Evolutionary conservation across 2,888 invertebrate species (phyloP), one percentile per base, ranked within the genome.

Genomic region (Lepidochitona cinerea): DNA sequence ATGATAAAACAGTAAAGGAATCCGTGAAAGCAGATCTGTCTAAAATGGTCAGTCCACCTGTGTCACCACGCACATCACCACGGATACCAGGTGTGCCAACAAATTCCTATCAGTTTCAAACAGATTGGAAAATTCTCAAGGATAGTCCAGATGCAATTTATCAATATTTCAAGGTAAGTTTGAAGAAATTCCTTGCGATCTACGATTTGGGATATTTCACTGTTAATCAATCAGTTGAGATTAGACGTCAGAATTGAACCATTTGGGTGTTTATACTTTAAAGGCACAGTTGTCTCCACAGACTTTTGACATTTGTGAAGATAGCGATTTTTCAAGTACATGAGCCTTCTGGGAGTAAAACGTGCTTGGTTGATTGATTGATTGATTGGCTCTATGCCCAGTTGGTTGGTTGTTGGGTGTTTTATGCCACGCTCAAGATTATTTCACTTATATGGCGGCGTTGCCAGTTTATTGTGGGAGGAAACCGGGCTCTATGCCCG

Each of bases 61-160:
- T 23, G n/a, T 54, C 54, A 14, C 52, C 29, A n/a, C 26, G 32
- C 23, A 52, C 53, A 6, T 53, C 68, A 52, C 75, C 73, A n/a
- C 29, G 69, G 14, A 35, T 69, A 14, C 74, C 75, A n/a, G 33
- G 69, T 29, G 74, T 81, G 6, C 87, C 87, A 36, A 75, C 80
- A 37, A 83, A 83, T 52, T 87, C 89, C 0, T 86, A 82, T 52
- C 88, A 89, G 78, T 89, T 89, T 69, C 88, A 88, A 73, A 75
- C 85, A 41, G 87, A 88, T 71, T 89, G 85, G 80, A 87, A 86
- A 76, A 69, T 77, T 29, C 74, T 89, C 29, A 88, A 85, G 71
- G 78, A 81, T 68, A 78, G 86, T 37, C 71, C 75, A 5, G 77
- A 83, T 14, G 74, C 81, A 7, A 86, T 89, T 73, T 87, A 84